Base-by-base conservation (phyloP, 2,888 invertebrate genomes). In the Ligdia adustata region DNA sequence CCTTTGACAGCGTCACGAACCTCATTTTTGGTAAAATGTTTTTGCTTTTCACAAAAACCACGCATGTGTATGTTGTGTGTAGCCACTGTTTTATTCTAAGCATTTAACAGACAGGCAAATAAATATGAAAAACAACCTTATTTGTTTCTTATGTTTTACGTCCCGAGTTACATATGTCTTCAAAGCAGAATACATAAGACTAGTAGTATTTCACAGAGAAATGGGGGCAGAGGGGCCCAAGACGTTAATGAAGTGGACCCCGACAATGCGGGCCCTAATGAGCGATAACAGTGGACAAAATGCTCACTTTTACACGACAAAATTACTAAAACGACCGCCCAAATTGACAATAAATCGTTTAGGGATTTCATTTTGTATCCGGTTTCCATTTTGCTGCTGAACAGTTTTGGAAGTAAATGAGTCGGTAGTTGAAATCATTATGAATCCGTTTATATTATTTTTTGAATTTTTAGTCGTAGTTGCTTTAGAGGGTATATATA, bases 231-330 rank as follows among this genome's bases (percentile, higher is more conserved):
- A 32, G 39, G 48, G 49, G 48, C 6, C 43, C 46, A 26, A 40
- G 46, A 57, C 64, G 57, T 62, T 70, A 70, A 69, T 67, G 69
- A 66, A 63, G 63, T 62, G 62, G 53, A 47, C 33, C 54, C 37
- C 62, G 62, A 64, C 65, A 65, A 72, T 66, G 64, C 62, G 61
- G 55, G 61, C 57, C 42, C 65, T 71, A 69, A 72, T 72, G 68
- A 72, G 66, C 64, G 57, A 66, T 73, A 69, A 72, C 65, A 43
- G 62, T 53, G 55, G 62, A 55, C 62, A 62, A 38, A 49, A 42
- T 49, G 37, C 48, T 22, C 26, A 41, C 48, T 48, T 53, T 55
- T 48, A 52, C 53, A 48, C 47, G 56, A 43, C 51, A 40, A 41
- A 70, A 70, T 66, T 68, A 64, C 68, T 51, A 55, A 56, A 66